Evolutionary conservation across 2,888 invertebrate genomes (phyloP).

Genomic region (Lithophane socia): DNA sequence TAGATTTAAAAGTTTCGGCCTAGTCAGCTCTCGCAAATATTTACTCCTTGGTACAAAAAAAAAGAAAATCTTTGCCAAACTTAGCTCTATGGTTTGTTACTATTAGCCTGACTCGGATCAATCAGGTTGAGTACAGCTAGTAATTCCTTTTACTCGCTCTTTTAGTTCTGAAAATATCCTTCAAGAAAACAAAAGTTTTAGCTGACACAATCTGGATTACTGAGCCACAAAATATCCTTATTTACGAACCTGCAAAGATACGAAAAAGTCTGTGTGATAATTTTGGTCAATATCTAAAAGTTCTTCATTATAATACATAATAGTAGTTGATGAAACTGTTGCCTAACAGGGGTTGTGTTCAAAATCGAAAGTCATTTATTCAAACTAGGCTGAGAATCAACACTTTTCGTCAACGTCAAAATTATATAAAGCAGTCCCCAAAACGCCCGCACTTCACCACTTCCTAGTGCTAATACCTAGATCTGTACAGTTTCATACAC

Average conservation of each 20-base stretch:
- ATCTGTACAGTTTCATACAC: background rate
- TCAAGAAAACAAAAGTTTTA: conserved; percentile 34
- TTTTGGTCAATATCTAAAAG: conserved; percentile 21
- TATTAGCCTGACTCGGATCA: conserved; percentile 36
- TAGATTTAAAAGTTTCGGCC: background rate
- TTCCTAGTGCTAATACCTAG: background rate
- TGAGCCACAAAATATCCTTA: conserved; percentile 33
- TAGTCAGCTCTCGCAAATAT: conserved; percentile 6
- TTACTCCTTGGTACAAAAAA: background rate
- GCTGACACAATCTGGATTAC: conserved; percentile 27
- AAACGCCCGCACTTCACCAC: no score
- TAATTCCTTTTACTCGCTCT: background rate
- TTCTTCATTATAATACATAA: background rate
- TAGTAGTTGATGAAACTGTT: background rate
- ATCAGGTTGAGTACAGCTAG: conserved; percentile 35
- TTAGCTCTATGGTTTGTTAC: conserved; percentile 21
- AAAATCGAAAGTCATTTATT: background rate
- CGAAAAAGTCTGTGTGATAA: conserved; percentile 11
- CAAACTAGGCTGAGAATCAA: no score
- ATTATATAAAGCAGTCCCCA: no score
- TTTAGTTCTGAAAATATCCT: background rate
- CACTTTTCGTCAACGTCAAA: no score
- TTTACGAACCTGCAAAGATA: conserved; percentile 19
- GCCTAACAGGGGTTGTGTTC: background rate
- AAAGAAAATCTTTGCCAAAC: conserved; percentile 22